A percentile compares a stretch with the other conserved stretches of the same genome.
These are phyloP conservation scores for Parus major DNA, from an alignment of 2,113 vertebrate genomes.

Conservation along the genomic window DNA sequence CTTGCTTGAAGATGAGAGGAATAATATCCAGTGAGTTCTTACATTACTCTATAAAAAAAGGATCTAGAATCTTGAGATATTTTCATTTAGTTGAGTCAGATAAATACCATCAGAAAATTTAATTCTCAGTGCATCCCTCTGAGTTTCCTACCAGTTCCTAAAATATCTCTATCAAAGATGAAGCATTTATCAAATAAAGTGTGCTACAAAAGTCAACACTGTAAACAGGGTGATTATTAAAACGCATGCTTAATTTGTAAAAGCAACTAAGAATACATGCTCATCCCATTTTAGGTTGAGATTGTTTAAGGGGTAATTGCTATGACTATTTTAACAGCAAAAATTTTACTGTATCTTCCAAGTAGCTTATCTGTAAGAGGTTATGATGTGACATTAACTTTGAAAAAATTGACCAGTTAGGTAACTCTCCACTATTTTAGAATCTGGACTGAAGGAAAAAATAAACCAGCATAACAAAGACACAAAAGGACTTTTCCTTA, in stretches of 20 bases:
- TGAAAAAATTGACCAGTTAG: background rate
- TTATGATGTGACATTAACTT: background rate
- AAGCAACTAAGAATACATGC: background rate
- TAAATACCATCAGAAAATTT: background rate
- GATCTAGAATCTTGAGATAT: background rate
- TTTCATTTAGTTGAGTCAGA: background rate
- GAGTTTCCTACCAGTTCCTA: background rate
- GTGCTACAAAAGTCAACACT: background rate
- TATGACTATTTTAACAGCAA: background rate
- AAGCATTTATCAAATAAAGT: background rate
- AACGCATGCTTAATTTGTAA: background rate
- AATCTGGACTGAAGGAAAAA: background rate
- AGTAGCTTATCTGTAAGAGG: background rate
- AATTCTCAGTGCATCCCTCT: background rate
- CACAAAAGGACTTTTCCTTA: background rate
- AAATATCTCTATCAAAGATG: background rate
- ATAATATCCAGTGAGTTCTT: background rate
- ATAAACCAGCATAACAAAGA: background rate
- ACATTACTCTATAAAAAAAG: background rate
- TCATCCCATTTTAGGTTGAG: background rate
- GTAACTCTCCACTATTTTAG: background rate
- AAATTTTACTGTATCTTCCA: background rate
- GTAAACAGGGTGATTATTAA: accelerated
- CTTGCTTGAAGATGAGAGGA: background rate
- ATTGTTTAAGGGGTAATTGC: background rate